phyloP scores from a whole-genome alignment of 2,797 vertebrate genomes.

The Xenopus petersii region DNA sequence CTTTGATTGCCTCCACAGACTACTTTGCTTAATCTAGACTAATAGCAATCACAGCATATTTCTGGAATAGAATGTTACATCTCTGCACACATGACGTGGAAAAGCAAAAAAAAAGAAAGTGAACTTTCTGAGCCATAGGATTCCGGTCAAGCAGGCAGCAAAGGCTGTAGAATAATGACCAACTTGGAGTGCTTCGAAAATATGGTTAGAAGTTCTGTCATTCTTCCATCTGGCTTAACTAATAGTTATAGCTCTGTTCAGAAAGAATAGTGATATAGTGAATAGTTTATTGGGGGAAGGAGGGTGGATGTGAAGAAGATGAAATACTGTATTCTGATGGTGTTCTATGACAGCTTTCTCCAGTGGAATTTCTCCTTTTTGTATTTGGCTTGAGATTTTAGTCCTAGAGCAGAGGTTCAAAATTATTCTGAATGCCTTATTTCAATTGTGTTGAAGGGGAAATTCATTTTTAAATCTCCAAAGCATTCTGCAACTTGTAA shows the following conservation, averaged over 20 bases:
- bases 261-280: slow-evolving; percentile 27
- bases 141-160: slow-evolving; percentile 47
- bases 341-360: slow-evolving; percentile 6
- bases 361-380: slow-evolving; percentile 71
- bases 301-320: slow-evolving; percentile 8
- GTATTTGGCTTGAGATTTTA: slow-evolving; percentile 77
- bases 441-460: slow-evolving; percentile 72
- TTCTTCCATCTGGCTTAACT: slow-evolving; percentile 50
- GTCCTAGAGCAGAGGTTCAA: slow-evolving; percentile 73
- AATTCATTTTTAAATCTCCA: no score
- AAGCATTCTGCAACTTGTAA: no score
- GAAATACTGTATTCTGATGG: slow-evolving; percentile 8
- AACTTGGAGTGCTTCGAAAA: slow-evolving; percentile 53
- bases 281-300: slow-evolving; percentile 2
- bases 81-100: slow-evolving; percentile 26
- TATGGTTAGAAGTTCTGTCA: slow-evolving; percentile 42
- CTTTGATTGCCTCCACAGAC: slow-evolving; percentile 18
- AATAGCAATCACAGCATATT: slow-evolving; percentile 25
- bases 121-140: slow-evolving; percentile 47
- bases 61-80: slow-evolving; percentile 46
- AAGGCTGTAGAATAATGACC: slow-evolving; percentile 51
- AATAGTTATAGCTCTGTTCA: slow-evolving; percentile 40
- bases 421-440: slow-evolving; percentile 79
- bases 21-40: slow-evolving; percentile 27
- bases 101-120: slow-evolving; percentile 36